Evolutionary conservation across 2,113 vertebrate species (phyloP).

Genomic region (Sebastes fasciatus): DNA sequence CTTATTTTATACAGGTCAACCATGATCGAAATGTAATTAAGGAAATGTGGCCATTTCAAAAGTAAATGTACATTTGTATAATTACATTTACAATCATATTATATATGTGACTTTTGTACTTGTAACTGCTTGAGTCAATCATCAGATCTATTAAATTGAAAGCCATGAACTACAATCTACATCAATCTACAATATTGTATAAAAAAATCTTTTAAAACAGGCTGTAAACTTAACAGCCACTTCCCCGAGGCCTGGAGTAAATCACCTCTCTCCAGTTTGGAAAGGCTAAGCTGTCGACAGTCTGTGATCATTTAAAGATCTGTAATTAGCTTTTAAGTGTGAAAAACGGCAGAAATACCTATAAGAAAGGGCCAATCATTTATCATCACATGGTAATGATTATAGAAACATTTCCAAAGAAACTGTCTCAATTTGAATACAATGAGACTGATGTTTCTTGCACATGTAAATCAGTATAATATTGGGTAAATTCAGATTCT

Average conservation of each 20-base stretch:
- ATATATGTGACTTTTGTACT: neutral
- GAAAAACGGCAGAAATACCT: slow-evolving; percentile 21
- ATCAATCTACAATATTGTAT: neutral
- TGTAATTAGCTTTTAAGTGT: slow-evolving; percentile 14
- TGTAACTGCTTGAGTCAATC: neutral
- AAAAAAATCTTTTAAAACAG: neutral
- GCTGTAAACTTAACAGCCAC: neutral
- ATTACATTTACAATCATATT: neutral
- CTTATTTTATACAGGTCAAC: neutral
- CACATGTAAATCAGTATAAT: slow-evolving; percentile 21
- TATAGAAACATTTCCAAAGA: neutral
- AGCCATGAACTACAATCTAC: neutral
- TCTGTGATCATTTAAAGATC: slow-evolving; percentile 30
- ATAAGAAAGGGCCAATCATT: slow-evolving; percentile 3
- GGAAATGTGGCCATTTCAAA: neutral
- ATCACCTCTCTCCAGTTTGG: slow-evolving; percentile 6
- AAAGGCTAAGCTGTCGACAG: slow-evolving; percentile 31
- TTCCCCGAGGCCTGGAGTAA: slow-evolving; percentile 4
- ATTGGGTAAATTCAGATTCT: slow-evolving; percentile 15
- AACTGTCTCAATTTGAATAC: slow-evolving; percentile 3
- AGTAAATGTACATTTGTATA: neutral
- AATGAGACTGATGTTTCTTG: slow-evolving; percentile 4
- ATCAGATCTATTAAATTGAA: neutral
- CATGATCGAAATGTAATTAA: neutral
- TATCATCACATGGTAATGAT: slow-evolving; percentile 6